Evolutionary conservation across 2,113 vertebrate genomes (phyloP).

Genomic region (Heterocephalus glaber): DNA sequence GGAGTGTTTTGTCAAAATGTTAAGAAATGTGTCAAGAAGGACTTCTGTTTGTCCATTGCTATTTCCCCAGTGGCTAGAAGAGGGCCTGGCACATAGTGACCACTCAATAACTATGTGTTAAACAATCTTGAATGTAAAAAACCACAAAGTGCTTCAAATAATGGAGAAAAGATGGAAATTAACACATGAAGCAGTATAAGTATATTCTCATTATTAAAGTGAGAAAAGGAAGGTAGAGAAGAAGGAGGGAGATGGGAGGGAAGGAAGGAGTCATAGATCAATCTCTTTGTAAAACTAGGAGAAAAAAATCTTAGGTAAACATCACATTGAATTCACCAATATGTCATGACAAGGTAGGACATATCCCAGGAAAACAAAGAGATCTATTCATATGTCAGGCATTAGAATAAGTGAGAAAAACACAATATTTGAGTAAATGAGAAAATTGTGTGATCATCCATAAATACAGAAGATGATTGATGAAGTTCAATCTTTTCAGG

Average conservation of each 20-base stretch:
- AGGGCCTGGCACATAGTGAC: not conserved
- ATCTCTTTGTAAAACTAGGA: not conserved
- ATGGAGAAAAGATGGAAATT: not conserved
- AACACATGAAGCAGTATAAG: not conserved
- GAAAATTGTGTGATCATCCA: not conserved
- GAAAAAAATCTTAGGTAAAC: conserved; percentile 37
- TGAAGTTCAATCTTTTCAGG: not conserved
- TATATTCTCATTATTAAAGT: not conserved
- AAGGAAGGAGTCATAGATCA: not conserved
- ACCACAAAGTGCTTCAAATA: not conserved
- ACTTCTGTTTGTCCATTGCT: not conserved
- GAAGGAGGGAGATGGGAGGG: not conserved
- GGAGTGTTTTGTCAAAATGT: not conserved
- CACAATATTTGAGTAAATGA: not conserved
- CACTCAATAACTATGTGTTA: not conserved
- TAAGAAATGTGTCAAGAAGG: not conserved
- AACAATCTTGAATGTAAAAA: not conserved
- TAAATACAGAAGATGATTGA: conserved; percentile 17
- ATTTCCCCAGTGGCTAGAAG: not conserved
- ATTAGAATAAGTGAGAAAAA: not conserved
- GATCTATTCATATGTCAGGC: not conserved
- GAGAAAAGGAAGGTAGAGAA: not conserved
- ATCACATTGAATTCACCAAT: conserved; percentile 1
- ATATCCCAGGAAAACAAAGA: not conserved
- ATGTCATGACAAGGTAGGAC: not conserved